phyloP scores from a whole-genome alignment of 37 sponge, comb jelly and placozoan genomes.

The Chondrosia reniformis region DNA sequence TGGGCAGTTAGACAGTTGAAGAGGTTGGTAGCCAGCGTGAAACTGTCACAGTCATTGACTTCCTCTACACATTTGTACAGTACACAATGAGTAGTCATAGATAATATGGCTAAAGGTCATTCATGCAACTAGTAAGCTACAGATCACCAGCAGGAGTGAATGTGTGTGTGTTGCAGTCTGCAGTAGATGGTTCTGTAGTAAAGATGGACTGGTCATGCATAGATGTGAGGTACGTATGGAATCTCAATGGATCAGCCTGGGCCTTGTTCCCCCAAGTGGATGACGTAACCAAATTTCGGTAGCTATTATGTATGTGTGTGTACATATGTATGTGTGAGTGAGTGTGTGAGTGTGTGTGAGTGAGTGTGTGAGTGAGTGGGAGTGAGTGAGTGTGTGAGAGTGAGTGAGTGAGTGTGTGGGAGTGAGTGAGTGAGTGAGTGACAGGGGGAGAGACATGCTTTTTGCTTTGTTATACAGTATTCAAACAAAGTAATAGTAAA shows the following conservation, averaged over 20 bases:
- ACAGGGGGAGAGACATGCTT: background rate
- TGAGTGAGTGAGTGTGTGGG: background rate
- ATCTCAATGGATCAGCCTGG: too few species aligned
- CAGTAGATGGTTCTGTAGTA: too few species aligned
- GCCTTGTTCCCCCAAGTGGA: too few species aligned
- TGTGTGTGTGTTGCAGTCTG: too few species aligned
- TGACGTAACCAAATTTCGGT: too few species aligned
- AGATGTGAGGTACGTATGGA: too few species aligned
- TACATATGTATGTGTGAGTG: background rate
- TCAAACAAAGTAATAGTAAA: too few species aligned
- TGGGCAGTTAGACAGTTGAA: constrained; percentile 43
- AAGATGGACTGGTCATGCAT: too few species aligned
- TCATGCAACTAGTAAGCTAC: too few species aligned
- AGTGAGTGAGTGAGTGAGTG: background rate
- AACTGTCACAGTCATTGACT: background rate
- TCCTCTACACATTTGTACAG: background rate
- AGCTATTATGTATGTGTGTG: too few species aligned
- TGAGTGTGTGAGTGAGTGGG: background rate
- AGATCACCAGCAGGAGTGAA: too few species aligned
- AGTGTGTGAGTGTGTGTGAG: background rate
- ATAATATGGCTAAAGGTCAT: background rate
- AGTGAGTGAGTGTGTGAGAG: background rate
- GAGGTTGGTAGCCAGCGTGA: constrained; percentile 27
- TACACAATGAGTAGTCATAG: background rate
- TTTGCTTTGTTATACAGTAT: background rate